Percentiles rank a stretch among this genome's conserved stretches.
Conservation (phyloP, 2,888 invertebrate genomes). For the Agrenia bidenticulata region DNA sequence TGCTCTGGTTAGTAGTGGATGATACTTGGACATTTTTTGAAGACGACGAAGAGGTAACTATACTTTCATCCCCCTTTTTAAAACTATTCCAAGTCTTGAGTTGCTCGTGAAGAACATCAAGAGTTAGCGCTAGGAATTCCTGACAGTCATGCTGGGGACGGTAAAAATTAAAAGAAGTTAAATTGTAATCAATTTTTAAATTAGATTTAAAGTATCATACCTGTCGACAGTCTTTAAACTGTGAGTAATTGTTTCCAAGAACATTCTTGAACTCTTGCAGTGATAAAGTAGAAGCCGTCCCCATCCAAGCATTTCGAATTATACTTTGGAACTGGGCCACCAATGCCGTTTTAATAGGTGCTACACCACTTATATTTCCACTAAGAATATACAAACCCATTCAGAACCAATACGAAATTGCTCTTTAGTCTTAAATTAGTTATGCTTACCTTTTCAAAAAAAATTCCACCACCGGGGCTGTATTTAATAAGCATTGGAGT, state of each 20-base stretch:
- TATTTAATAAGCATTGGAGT: conserved; percentile 62
- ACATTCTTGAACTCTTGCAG: conserved; percentile 62
- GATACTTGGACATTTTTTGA: no score
- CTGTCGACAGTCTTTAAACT: conserved; percentile 66
- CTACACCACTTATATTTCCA: background rate
- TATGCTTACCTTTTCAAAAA: conserved; percentile 56
- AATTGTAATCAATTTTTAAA: background rate
- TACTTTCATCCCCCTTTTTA: background rate
- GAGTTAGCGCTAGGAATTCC: conserved; percentile 65
- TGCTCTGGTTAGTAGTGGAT: no score
- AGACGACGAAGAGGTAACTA: no score
- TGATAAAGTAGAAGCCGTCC: conserved; percentile 32
- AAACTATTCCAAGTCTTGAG: conserved; percentile 56
- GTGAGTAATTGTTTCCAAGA: conserved; percentile 63
- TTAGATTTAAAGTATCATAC: conserved; percentile 54
- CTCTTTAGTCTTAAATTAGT: background rate
- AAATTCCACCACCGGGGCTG: conserved; percentile 61
- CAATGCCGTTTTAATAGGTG: background rate
- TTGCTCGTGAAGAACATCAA: conserved; percentile 66
- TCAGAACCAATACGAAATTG: background rate
- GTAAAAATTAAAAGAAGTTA: conserved; percentile 27
- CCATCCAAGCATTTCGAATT: conserved; percentile 43
- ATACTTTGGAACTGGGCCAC: conserved; percentile 7
- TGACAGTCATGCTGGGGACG: conserved; percentile 66
- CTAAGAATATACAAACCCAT: background rate